Conservation (phyloP, 2,888 invertebrate genomes). For the Drosophila pegasa region DNA sequence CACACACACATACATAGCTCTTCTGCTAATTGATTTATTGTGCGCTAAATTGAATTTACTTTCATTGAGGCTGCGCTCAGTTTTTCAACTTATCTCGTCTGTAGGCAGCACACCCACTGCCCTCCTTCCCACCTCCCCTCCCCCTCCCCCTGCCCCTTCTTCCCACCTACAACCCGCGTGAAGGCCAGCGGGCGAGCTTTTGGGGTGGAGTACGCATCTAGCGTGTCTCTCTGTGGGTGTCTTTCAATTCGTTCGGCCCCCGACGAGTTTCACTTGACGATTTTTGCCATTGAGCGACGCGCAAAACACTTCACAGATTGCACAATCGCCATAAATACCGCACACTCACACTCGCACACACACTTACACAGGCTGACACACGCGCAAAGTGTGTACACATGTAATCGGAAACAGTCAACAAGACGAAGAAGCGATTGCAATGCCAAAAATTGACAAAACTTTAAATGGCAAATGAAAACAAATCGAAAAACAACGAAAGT, state of each 20-base stretch:
- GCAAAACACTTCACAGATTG: constrained; percentile 47
- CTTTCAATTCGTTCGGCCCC: constrained; percentile 38
- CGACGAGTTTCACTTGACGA: constrained; percentile 53
- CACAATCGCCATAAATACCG: constrained; percentile 46
- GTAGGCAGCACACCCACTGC: neutral
- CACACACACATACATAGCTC: constrained; percentile 1
- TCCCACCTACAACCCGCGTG: too few relatives aligned
- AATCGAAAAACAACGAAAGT: constrained; percentile 28
- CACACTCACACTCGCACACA: constrained; percentile 6
- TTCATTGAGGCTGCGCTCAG: constrained; percentile 25
- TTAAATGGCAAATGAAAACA: constrained; percentile 29
- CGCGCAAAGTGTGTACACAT: constrained; percentile 16
- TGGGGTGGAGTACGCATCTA: constrained; percentile 7
- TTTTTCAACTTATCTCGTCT: constrained; percentile 10
- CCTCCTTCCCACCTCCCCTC: neutral
- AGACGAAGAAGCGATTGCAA: constrained; percentile 47
- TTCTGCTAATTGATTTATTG: constrained; percentile 44
- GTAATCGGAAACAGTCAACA: constrained; percentile 48
- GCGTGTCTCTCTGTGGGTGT: constrained; percentile 32
- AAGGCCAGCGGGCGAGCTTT: constrained; percentile 30
- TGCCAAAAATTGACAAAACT: constrained; percentile 38
- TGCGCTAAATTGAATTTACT: constrained; percentile 45
- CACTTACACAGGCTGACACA: neutral
- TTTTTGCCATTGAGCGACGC: constrained; percentile 49
- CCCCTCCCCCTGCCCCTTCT: too few relatives aligned